phyloP scores from a whole-genome alignment of 2,113 vertebrate species.

The Thryonomys swinderianus region DNA sequence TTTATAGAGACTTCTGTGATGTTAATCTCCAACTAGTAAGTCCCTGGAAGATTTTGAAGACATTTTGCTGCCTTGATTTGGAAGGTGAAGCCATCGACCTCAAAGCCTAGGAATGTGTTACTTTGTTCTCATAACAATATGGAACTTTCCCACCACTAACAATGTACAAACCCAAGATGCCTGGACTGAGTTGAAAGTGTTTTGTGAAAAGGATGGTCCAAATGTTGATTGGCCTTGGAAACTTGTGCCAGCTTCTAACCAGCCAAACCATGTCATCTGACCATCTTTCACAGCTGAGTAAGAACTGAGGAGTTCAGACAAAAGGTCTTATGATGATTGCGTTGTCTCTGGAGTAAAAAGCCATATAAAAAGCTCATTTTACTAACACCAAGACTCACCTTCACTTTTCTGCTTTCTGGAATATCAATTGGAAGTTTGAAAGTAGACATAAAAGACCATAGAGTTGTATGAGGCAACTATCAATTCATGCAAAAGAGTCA shows the following conservation, averaged over 20 bases:
- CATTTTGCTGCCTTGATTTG: slow-evolving; percentile 41
- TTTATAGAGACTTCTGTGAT: not conserved
- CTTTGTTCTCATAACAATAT: slow-evolving; percentile 56
- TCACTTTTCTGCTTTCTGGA: not conserved
- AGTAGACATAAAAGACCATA: not conserved
- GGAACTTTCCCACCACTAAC: slow-evolving; percentile 4
- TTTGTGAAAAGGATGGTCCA: slow-evolving; percentile 23
- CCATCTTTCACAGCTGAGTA: not conserved
- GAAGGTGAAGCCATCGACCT: slow-evolving; percentile 52
- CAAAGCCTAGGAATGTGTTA: slow-evolving; percentile 52
- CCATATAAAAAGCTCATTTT: not conserved
- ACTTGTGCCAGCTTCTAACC: slow-evolving; percentile 11
- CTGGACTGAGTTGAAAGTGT: slow-evolving; percentile 23
- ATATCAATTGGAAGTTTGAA: slow-evolving; percentile 25
- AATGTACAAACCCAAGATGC: slow-evolving; percentile 49
- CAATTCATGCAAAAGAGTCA: not conserved
- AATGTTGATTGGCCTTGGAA: slow-evolving; percentile 41
- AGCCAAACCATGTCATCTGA: slow-evolving; percentile 1
- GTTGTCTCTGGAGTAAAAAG: not conserved
- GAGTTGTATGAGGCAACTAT: not conserved
- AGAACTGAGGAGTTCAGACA: slow-evolving; percentile 16
- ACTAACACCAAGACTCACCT: not conserved
- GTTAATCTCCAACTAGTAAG: slow-evolving; percentile 17
- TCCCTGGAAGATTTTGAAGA: slow-evolving; percentile 17
- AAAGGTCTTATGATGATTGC: not conserved